phyloP scores from a whole-genome alignment of 2,113 vertebrate species.

The Carlito syrichta region DNA sequence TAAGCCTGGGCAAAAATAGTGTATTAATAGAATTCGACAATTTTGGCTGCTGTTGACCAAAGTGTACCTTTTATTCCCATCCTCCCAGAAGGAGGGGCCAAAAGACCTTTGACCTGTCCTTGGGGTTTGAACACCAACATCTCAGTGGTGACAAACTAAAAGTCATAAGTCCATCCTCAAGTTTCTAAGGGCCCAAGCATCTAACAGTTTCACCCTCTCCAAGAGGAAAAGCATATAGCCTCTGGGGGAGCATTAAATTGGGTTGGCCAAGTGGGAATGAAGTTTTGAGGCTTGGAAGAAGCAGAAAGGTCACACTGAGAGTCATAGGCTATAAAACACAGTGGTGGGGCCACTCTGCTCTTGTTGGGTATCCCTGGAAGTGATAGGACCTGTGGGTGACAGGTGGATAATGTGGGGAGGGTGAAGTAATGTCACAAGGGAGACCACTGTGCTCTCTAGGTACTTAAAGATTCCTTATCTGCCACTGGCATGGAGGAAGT shows the following conservation, averaged over 20 bases:
- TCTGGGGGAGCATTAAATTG: not conserved
- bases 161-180: not conserved
- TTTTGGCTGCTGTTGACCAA: not conserved
- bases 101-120: not conserved
- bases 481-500: not conserved
- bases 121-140: not conserved
- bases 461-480: not conserved
- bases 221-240: not conserved
- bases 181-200: not conserved
- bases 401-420: not conserved
- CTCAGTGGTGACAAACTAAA: not conserved
- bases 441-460: not conserved
- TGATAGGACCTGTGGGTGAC: not conserved
- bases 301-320: not conserved
- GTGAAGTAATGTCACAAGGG: not conserved
- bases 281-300: not conserved
- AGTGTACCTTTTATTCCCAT: not conserved
- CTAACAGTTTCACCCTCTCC: not conserved
- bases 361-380: too few relatives aligned
- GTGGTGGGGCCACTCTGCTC: too few relatives aligned
- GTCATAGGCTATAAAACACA: not conserved
- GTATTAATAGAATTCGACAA: not conserved
- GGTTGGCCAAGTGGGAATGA: not conserved
- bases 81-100: not conserved
- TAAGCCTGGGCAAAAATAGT: not conserved